Percentiles rank a stretch among this genome's conserved stretches.
Conservation (phyloP, 2,113 vertebrate genomes). For the Calonectris borealis region DNA sequence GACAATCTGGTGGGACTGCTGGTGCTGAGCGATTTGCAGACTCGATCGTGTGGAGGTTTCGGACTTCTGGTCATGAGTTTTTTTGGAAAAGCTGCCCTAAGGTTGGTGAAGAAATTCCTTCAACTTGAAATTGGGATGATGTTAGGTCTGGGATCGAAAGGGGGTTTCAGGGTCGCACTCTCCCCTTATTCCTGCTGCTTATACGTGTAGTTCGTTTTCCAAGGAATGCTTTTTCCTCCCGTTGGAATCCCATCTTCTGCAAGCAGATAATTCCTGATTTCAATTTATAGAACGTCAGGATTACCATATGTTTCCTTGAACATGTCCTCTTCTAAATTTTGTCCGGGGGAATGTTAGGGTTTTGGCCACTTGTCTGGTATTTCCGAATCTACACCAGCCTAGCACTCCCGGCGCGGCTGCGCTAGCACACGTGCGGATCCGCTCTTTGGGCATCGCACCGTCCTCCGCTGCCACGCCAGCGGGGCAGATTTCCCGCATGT, state of each 20-base stretch:
- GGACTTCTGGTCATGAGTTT: neutral
- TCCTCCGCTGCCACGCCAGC: accelerated
- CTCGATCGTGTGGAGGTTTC: neutral
- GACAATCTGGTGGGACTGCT: neutral
- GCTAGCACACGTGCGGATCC: accelerated
- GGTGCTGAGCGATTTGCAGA: neutral
- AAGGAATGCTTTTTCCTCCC: neutral
- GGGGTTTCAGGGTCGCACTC: neutral
- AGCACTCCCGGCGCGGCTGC: accelerated
- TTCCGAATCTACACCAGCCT: neutral
- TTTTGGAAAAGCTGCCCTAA: neutral
- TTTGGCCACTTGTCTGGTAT: neutral
- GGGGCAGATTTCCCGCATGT: accelerated
- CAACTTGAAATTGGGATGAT: neutral
- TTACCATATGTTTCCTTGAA: neutral
- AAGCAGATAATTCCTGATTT: neutral
- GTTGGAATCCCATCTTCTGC: neutral
- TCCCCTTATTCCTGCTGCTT: neutral
- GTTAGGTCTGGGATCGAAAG: neutral
- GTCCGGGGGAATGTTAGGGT: accelerated
- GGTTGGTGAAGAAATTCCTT: neutral
- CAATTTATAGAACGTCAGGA: neutral
- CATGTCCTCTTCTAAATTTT: neutral
- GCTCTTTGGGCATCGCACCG: neutral
- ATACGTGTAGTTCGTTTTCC: neutral